Base-by-base conservation (phyloP, 2,113 vertebrate genomes). In the Jacana jacana region DNA sequence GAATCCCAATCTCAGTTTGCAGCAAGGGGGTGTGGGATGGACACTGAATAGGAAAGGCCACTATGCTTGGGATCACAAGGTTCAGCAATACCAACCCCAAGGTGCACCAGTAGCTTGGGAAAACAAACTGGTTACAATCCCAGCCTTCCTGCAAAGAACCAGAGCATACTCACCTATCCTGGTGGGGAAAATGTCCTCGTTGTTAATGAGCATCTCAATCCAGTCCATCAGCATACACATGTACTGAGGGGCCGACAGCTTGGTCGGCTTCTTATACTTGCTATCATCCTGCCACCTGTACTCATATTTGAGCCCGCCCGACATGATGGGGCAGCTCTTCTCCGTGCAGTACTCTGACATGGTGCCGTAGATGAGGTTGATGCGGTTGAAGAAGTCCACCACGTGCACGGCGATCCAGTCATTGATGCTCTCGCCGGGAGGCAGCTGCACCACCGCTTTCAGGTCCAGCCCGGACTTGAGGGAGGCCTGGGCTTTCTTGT, bases 281-380 rank as follows among this genome's bases (percentile, higher is more conserved):
- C 98, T 97, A 7, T 99, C 99, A 0, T 99, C 99, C 97, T 99
- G 99, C 99, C 99, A 99, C 94, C 99, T 98, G 98, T 99, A 99
- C 96, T 99, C 99, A 1, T 99, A 99, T 71, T 98, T 98, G 76
- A 99, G 98, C 10, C 99, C 99, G 0, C 99, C 99, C 0, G 99
- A 99, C 99, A 99, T 99, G 95, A 99, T 98, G 6, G 99, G 99
- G 88, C 99, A 99, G 64, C 98, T 99, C 92, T 96, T 98, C 93
- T 99, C 99, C 0, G 98, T 98, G 98, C 99, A 99, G 97, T 97
- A 99, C 89, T 99, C 99, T 0, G 99, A 99, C 97, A 99, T 98
- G n/a, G 99, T 99, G 94, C 99, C 99, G 0, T 99, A 99, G 98
- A 99, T 99, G 93, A 99, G 98, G 97, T 99, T 99, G 97, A 99